These are phyloP conservation scores for Pelagia noctiluca DNA, from an alignment of 30 jellyfish, hydroid and myxozoan genomes.

Conservation along the genomic window DNA sequence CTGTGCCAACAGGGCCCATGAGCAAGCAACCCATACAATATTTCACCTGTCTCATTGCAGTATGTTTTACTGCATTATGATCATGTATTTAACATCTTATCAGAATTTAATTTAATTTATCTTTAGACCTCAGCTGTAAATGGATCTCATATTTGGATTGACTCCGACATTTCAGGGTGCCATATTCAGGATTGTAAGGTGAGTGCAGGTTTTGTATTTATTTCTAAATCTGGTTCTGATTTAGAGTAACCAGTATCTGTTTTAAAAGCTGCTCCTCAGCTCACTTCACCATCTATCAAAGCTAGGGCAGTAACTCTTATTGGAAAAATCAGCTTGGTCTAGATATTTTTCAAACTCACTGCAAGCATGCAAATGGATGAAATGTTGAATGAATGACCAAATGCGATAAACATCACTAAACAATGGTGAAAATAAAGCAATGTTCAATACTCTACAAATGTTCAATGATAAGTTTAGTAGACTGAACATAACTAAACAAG, in stretches of 20 bases:
- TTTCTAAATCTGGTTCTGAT: background rate
- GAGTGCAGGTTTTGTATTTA: background rate
- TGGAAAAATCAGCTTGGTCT: background rate
- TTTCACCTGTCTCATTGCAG: background rate
- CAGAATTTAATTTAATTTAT: background rate
- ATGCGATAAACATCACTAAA: no score
- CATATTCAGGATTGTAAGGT: constrained; percentile 91
- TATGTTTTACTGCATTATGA: background rate
- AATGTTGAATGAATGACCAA: background rate
- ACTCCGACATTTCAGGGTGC: constrained; percentile 87
- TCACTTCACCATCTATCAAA: no score
- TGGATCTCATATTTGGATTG: constrained; percentile 94
- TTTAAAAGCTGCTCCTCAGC: background rate
- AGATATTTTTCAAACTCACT: background rate
- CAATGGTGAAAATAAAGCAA: no score
- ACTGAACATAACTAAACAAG: no score
- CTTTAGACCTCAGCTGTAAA: constrained; percentile 80
- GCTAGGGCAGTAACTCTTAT: background rate
- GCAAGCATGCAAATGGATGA: background rate
- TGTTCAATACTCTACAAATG: no score
- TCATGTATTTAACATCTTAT: background rate
- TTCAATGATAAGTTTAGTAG: no score
- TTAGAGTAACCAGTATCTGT: background rate
- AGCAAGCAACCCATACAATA: background rate
- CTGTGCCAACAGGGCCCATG: background rate